phyloP scores from a whole-genome alignment of 2,797 vertebrate genomes.

The Pteropus rufus region DNA sequence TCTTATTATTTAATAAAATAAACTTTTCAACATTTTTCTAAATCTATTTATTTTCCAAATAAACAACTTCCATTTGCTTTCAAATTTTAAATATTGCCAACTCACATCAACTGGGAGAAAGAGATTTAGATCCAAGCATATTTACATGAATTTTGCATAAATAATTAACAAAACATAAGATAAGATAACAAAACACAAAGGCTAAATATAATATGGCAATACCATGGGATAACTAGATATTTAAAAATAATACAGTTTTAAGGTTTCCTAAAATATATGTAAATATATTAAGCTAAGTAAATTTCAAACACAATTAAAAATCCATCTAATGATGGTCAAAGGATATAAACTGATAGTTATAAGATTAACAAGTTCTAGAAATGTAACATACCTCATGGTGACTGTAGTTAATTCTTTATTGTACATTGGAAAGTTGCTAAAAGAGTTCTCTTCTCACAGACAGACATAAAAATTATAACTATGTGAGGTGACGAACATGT shows the following conservation, averaged over 20 bases:
- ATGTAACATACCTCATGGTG: not conserved
- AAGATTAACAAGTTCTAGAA: not conserved
- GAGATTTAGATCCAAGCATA: not conserved
- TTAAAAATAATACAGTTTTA: conserved; percentile 21
- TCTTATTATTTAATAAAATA: not conserved
- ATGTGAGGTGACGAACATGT: not conserved
- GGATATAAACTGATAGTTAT: not conserved
- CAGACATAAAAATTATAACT: not conserved
- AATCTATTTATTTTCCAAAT: conserved; percentile 34
- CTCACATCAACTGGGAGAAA: conserved; percentile 1
- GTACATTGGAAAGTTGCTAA: not conserved
- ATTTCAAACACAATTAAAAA: conserved; percentile 50
- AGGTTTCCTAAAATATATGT: conserved; percentile 28
- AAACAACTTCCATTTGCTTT: conserved; percentile 44
- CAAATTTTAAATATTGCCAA: conserved; percentile 58
- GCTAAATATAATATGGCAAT: not conserved
- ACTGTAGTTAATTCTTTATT: not conserved
- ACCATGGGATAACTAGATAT: conserved; percentile 32
- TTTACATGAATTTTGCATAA: conserved; percentile 44
- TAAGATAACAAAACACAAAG: conserved; percentile 32
- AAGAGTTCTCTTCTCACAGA: not conserved
- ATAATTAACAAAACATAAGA: conserved; percentile 58
- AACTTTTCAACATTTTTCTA: not conserved
- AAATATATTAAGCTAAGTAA: conserved; percentile 46
- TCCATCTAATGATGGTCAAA: not conserved